These are phyloP conservation scores for Eonycteris spelaea DNA, from an alignment of 2,113 vertebrate species.

Conservation along the genomic window DNA sequence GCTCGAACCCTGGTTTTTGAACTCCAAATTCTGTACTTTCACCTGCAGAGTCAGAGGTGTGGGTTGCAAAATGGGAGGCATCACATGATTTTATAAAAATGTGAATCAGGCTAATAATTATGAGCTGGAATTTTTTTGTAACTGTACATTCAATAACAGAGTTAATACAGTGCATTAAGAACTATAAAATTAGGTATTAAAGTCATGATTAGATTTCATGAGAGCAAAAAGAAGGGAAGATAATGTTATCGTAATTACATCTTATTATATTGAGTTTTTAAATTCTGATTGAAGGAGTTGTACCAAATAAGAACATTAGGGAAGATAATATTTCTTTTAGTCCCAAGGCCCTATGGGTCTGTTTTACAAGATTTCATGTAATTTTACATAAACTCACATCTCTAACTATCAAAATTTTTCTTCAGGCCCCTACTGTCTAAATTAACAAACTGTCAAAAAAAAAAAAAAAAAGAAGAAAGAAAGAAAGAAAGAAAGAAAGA, in stretches of 20 bases:
- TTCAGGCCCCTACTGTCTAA: background rate
- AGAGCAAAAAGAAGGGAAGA: constrained; percentile 50
- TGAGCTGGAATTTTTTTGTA: constrained; percentile 23
- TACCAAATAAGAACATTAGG: background rate
- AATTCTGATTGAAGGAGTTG: constrained; percentile 37
- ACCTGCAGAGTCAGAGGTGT: background rate
- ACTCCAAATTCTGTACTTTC: background rate
- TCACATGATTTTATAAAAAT: background rate
- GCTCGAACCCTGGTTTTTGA: background rate
- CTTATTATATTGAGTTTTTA: constrained; percentile 44
- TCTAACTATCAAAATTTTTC: background rate
- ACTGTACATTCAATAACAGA: constrained; percentile 53
- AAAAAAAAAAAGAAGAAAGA: background rate
- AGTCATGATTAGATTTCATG: constrained; percentile 66
- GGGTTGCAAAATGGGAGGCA: background rate
- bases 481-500: background rate
- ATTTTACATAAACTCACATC: background rate
- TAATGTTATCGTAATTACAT: constrained; percentile 59
- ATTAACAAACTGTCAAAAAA: background rate
- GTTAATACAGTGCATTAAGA: constrained; percentile 56
- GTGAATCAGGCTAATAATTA: background rate
- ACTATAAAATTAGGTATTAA: constrained; percentile 62
- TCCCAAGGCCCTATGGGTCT: background rate
- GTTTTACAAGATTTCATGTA: background rate
- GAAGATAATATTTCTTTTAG: background rate